Percentiles rank a stretch among this genome's conserved stretches.
Conservation (phyloP, 2,888 invertebrate genomes). For the Tetragnatha montana region DNA sequence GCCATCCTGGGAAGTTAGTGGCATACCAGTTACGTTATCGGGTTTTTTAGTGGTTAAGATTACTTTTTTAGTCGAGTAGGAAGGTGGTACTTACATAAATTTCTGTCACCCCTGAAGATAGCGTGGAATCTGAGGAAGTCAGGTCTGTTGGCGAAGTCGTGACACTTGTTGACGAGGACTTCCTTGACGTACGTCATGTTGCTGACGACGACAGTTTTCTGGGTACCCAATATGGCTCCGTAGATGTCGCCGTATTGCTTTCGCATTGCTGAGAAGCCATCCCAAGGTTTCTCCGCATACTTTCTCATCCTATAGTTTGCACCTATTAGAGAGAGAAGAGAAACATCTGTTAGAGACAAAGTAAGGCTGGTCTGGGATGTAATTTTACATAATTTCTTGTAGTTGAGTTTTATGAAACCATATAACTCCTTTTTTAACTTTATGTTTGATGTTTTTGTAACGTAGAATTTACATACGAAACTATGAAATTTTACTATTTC, state of each 20-base stretch:
- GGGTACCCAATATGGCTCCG: conserved; percentile 71
- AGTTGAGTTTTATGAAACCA: not conserved
- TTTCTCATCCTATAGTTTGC: conserved; percentile 42
- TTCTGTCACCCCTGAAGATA: conserved; percentile 88
- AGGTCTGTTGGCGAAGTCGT: conserved; percentile 88
- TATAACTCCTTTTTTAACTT: not conserved
- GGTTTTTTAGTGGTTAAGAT: too few species aligned
- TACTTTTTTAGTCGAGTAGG: not conserved
- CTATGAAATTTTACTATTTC: too few species aligned
- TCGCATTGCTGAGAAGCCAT: conserved; percentile 72
- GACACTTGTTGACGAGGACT: conserved; percentile 79
- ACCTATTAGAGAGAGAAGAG: conserved; percentile 7
- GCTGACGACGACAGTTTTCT: conserved; percentile 71
- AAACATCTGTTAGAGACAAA: not conserved
- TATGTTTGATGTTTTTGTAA: not conserved
- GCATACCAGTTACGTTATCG: too few species aligned
- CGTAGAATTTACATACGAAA: too few species aligned
- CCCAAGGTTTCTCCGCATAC: conserved; percentile 72
- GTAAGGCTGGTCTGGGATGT: too few species aligned
- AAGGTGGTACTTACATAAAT: conserved; percentile 84
- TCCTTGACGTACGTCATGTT: conserved; percentile 71
- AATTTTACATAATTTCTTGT: too few species aligned
- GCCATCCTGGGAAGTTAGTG: too few species aligned
- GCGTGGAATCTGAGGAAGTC: conserved; percentile 87
- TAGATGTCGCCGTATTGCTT: conserved; percentile 72